A percentile compares a stretch with the other conserved stretches of the same genome.
Evolutionary conservation across 1,140 invertebrate species (phyloP).

Genomic region (Drosophila ohnishii): DNA sequence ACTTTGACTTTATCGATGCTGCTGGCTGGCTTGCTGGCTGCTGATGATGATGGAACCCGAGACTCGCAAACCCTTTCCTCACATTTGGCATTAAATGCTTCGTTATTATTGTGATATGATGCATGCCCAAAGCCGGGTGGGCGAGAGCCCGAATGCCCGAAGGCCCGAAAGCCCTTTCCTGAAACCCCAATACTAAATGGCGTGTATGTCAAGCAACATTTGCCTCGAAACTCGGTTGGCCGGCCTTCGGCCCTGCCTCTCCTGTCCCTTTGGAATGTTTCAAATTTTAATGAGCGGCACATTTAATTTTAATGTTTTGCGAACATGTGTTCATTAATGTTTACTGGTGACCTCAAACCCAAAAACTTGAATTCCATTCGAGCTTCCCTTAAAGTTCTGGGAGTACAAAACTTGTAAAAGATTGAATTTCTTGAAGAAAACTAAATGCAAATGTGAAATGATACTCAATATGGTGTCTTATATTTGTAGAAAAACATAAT

Average conservation of each 20-base stretch:
- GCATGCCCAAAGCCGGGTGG: conserved; percentile 41
- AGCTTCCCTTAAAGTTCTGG: conserved; percentile 18
- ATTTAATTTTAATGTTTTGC: conserved; percentile 79
- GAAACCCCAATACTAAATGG: conserved; percentile 27
- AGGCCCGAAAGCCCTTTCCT: not conserved
- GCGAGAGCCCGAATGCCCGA: not conserved
- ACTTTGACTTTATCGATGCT: conserved; percentile 62
- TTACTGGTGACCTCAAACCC: conserved; percentile 30
- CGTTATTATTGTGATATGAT: conserved; percentile 77
- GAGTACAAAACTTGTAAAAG: conserved; percentile 12
- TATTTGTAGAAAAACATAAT: not conserved
- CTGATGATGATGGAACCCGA: conserved; percentile 36
- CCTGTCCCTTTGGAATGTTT: conserved; percentile 56
- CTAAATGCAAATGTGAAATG: not conserved
- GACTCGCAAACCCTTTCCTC: conserved; percentile 55
- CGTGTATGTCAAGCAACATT: conserved; percentile 63
- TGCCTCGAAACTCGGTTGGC: conserved; percentile 32
- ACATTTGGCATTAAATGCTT: conserved; percentile 79
- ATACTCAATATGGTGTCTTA: too few species aligned
- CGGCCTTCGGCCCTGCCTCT: conserved; percentile 1
- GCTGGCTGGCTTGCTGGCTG: conserved; percentile 9
- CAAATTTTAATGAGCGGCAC: conserved; percentile 74
- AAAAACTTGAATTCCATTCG: conserved; percentile 9
- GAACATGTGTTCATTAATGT: conserved; percentile 78
- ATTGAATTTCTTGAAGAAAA: conserved; percentile 13